Percentiles rank a stretch among this genome's conserved stretches.
phyloP scores from a whole-genome alignment of 2,888 invertebrate genomes.

The Plagodis pulveraria region DNA sequence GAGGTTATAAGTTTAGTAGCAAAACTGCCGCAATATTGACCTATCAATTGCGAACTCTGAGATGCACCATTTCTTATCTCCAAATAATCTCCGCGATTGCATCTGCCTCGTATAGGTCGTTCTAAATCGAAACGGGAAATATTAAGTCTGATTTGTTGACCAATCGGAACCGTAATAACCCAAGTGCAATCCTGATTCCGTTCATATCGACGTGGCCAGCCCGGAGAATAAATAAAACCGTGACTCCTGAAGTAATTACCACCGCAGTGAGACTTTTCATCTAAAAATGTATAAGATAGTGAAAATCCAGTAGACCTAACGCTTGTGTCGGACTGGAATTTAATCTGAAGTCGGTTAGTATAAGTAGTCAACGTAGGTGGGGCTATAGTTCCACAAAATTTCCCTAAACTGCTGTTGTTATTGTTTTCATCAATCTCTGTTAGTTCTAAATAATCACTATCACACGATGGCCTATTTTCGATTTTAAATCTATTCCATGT shows the following conservation, averaged over 20 bases:
- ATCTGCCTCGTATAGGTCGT: constrained; percentile 58
- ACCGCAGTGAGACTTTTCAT: constrained; percentile 86
- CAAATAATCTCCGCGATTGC: constrained; percentile 69
- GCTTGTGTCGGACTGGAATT: constrained; percentile 86
- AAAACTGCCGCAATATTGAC: constrained; percentile 90
- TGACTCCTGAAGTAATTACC: constrained; percentile 87
- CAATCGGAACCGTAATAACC: constrained; percentile 88
- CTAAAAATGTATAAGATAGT: constrained; percentile 86
- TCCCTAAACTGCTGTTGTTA: constrained; percentile 60
- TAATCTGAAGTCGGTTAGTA: constrained; percentile 88
- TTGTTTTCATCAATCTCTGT: constrained; percentile 85
- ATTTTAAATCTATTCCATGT: constrained; percentile 90
- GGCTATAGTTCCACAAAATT: constrained; percentile 88
- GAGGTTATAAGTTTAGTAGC: constrained; percentile 89
- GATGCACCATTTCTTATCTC: constrained; percentile 91
- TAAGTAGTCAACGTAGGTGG: constrained; percentile 89
- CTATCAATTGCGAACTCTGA: constrained; percentile 89
- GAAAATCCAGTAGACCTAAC: constrained; percentile 87
- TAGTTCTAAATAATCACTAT: constrained; percentile 89
- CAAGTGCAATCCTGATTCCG: constrained; percentile 91
- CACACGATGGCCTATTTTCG: constrained; percentile 85
- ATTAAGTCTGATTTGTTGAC: constrained; percentile 90
- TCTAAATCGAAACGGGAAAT: constrained; percentile 86
- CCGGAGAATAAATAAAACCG: constrained; percentile 91
- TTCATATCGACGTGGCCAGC: constrained; percentile 91